Percentiles rank a stretch among this genome's conserved stretches.
Conservation (phyloP, 2,888 invertebrate genomes). For the Rhingia rostrata region DNA sequence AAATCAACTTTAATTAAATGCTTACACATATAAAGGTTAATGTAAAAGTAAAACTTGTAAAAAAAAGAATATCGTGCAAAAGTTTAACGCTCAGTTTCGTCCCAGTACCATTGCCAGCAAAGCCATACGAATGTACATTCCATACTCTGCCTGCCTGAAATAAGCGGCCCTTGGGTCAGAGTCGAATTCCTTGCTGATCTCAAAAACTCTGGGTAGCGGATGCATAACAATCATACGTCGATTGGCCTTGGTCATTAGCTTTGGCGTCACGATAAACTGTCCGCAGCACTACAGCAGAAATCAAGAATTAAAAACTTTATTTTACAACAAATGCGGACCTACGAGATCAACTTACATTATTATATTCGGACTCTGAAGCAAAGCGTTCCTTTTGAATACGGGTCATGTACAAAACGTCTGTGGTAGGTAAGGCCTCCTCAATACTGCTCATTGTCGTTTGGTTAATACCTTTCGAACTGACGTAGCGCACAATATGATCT, state of each 20-base stretch:
- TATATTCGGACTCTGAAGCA: conserved; percentile 91
- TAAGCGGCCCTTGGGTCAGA: conserved; percentile 98
- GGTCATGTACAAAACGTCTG: conserved; percentile 99
- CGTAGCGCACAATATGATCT: conserved; percentile 90
- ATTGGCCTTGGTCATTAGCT: conserved; percentile 96
- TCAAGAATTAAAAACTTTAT: not conserved
- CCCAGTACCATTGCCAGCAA: conserved; percentile 95
- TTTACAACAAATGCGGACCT: not conserved
- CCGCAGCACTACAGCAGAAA: conserved; percentile 89
- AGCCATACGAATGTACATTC: conserved; percentile 99
- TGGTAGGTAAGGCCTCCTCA: conserved; percentile 94
- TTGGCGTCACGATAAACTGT: conserved; percentile 94
- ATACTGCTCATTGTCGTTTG: conserved; percentile 87
- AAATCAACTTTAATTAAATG: conserved; percentile 12
- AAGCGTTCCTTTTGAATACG: conserved; percentile 98
- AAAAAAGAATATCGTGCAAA: conserved; percentile 8
- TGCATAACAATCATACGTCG: conserved; percentile 98
- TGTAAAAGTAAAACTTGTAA: conserved; percentile 27
- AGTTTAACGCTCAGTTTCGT: conserved; percentile 55
- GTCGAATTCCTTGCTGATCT: conserved; percentile 97
- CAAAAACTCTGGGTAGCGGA: conserved; percentile 96
- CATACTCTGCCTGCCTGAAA: conserved; percentile 98
- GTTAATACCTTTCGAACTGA: conserved; percentile 89
- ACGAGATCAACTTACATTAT: conserved; percentile 86
- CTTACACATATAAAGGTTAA: not conserved